These are phyloP conservation scores for Boloria selene DNA, from an alignment of 2,888 invertebrate genomes.

Conservation along the genomic window DNA sequence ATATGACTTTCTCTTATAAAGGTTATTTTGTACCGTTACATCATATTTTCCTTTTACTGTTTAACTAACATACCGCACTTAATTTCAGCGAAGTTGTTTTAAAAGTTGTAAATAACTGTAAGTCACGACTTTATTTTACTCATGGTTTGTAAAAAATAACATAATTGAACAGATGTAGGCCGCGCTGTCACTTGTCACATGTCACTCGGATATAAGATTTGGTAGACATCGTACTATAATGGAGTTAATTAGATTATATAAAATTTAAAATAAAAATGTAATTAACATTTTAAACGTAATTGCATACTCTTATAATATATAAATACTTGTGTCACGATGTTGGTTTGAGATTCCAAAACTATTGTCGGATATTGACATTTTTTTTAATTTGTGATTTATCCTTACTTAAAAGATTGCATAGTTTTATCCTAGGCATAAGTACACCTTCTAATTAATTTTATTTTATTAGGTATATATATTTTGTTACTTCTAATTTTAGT, in stretches of 20 bases:
- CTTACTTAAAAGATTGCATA: no score
- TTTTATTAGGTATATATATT: no score
- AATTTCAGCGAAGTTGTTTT: slow-evolving; percentile 25
- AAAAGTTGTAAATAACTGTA: slow-evolving; percentile 30
- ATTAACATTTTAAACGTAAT: no score
- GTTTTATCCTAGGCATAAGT: no score
- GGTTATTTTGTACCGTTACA: slow-evolving; percentile 36
- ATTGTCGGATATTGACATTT: no score
- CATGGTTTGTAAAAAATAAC: slow-evolving; percentile 31
- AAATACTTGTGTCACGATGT: no score
- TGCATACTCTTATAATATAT: no score
- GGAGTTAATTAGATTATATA: slow-evolving; percentile 25
- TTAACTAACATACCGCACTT: slow-evolving; percentile 19
- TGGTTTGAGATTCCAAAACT: no score
- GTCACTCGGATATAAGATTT: slow-evolving; percentile 9
- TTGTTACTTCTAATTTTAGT: no score
- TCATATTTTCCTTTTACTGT: slow-evolving; percentile 29
- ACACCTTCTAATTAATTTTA: no score
- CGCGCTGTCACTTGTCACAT: slow-evolving; percentile 29
- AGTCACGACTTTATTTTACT: slow-evolving; percentile 26
- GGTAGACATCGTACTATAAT: slow-evolving; percentile 8
- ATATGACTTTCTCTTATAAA: slow-evolving; percentile 36
- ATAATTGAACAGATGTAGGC: slow-evolving; percentile 29
- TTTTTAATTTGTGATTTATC: no score
- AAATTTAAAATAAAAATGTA: slow-evolving; percentile 16